Base-by-base conservation (phyloP, 2,888 invertebrate genomes). In the Synergus japonicus region DNA sequence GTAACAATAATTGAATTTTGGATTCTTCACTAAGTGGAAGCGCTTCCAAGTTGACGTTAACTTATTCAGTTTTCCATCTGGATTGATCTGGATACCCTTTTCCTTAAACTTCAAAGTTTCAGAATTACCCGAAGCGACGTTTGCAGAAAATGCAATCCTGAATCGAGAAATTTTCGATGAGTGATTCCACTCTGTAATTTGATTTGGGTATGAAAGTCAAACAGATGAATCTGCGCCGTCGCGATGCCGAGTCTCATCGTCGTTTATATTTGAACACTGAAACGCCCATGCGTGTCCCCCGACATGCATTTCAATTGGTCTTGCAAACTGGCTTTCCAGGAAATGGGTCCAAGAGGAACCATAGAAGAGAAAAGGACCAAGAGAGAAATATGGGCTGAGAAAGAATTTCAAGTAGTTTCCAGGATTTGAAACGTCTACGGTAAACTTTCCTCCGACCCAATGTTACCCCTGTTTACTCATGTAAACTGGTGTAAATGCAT, bases 401-500 rank as follows among this genome's bases (percentile, higher is more conserved):
- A 10, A 66, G 66, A 60, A 60, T 22, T 60, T 60, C 60, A 60
- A 60, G 22, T 4, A 66, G 43, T 43, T 44, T 66, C 41, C 41
- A 2, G 9, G 66, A 66, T 12, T 66, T 7, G 43, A 43, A 66
- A n/a, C 44, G 66, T 44, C 41, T 8, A 41, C 18, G 43, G 43
- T 66, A 66, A 66, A 66, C 18, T 66, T 66, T 18, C 41, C 44
- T 66, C n/a, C 44, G 43, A 46, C n/a, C 22, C 18, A 4, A 44
- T 66, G 43, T 13, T 67, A 9, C 44, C 46, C 44, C 46, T 67
- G 67, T 67, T 67, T 67, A 67, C 44, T 67, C 44, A 67, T 67
- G 66, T 66, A 66, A 66, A 66, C 66, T 66, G 22, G n/a, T 46
- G 67, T 67, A 46, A 67, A 67, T 22, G 44, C 67, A 67, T n/a